Evolutionary conservation across 2,113 vertebrate species (phyloP), one percentile per base, ranked within the genome.

Genomic region (Perca schrenkii): DNA sequence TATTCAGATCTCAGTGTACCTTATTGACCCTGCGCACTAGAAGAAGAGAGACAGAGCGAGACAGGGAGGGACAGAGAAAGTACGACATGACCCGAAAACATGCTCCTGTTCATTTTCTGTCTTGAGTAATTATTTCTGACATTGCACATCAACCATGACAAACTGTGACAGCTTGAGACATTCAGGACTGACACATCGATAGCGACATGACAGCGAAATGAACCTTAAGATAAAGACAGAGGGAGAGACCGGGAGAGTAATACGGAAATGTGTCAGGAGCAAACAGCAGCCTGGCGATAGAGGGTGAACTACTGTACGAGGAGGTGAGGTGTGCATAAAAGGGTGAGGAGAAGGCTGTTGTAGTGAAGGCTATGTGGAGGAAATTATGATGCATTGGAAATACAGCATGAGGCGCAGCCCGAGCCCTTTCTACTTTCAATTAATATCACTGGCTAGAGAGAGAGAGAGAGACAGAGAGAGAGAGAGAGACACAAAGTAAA

Each of bases 91-190:
- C 89, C 79, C 4, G 6, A 64, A 46, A 82, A 63, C 77, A 65
- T 28, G 71, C 68, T 36, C 73, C 74, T 25, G 57, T 58, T 89
- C 69, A 62, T 79, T 87, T 79, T 63, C 40, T 36, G 61, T 82
- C 82, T 80, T 40, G 22, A 40, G 63, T 77, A 84, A 85, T 89
- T 83, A 84, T 64, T 72, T 88, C 46, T 87, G 86, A 86, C 90
- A 74, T 25, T n/a, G 73, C 85, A 68, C 77, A 77, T 89, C 90
- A 89, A n/a, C 67, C 47, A 16, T 81, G 79, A 85, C 74, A 83
- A 77, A 84, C 62, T 76, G 71, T 86, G 91, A 90, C 83, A 91
- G 86, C 84, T 63, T 40, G 71, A 72, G 79, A 86, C 71, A 69
- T 82, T 74, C 79, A 60, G 67, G 79, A 85, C 79, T 82, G 83